phyloP scores from a whole-genome alignment of 1,140 invertebrate genomes.

The Ridgeia piscesae region DNA sequence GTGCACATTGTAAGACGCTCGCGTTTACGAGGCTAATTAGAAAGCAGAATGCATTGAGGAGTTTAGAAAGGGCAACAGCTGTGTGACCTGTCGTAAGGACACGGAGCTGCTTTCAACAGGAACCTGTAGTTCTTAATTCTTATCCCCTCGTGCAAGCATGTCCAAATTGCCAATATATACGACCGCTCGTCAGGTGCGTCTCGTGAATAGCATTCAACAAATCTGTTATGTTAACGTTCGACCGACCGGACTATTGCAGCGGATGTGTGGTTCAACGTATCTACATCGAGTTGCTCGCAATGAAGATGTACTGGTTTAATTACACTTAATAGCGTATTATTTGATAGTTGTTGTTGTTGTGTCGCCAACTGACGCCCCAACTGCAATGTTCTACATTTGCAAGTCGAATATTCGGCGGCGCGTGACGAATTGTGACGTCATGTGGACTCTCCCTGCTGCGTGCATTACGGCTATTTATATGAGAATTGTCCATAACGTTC shows the following conservation, averaged over 20 bases:
- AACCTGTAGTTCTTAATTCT: neutral
- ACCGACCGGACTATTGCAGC: neutral
- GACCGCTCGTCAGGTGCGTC: no score
- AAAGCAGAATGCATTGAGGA: neutral
- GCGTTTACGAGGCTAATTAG: neutral
- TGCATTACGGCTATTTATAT: neutral
- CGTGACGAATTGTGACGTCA: neutral
- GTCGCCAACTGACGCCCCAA: neutral
- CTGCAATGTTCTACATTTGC: neutral
- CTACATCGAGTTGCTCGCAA: neutral
- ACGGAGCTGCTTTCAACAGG: neutral
- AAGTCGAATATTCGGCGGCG: neutral
- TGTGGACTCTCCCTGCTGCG: neutral
- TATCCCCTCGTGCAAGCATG: neutral
- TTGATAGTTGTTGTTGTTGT: neutral
- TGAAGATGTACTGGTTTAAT: neutral
- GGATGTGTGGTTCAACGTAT: neutral
- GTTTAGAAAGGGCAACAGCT: neutral
- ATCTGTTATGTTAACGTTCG: neutral
- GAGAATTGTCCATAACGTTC: neutral
- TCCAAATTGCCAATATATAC: neutral
- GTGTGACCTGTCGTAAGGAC: neutral
- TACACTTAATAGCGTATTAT: neutral
- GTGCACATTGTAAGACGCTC: neutral
- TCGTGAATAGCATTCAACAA: neutral